A percentile compares a stretch with the other conserved stretches of the same genome.
Evolutionary conservation across 1,140 invertebrate species (phyloP).

Genomic region (Drosophila mayri): DNA sequence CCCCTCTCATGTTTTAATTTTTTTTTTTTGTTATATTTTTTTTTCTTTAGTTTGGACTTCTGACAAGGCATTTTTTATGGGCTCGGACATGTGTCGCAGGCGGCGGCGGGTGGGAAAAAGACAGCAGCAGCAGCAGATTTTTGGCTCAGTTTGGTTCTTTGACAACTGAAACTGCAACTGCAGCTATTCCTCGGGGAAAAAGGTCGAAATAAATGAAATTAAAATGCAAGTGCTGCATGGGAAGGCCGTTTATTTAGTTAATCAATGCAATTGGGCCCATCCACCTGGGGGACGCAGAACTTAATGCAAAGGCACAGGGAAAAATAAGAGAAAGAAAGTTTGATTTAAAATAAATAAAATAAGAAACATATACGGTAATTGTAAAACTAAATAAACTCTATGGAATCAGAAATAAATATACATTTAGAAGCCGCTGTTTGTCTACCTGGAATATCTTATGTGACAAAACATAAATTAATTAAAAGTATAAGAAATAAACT

Average conservation of each 20-base stretch:
- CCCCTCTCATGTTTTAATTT: conserved; percentile 11
- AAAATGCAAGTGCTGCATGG: conserved; percentile 45
- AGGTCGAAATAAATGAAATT: conserved; percentile 45
- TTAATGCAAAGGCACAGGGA: background rate
- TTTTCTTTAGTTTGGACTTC: conserved; percentile 16
- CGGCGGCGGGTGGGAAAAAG: conserved; percentile 40
- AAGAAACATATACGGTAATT: too few species aligned
- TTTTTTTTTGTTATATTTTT: conserved; percentile 1
- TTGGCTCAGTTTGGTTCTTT: conserved; percentile 52
- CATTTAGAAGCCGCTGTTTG: too few species aligned
- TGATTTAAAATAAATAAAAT: background rate
- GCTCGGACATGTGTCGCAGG: conserved; percentile 50
- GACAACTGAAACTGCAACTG: conserved; percentile 65
- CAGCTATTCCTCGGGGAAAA: conserved; percentile 55
- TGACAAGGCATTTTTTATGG: conserved; percentile 48
- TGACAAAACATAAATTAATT: too few species aligned
- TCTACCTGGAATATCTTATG: too few species aligned
- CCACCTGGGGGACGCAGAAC: conserved; percentile 49
- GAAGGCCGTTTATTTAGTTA: conserved; percentile 77
- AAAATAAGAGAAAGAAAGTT: background rate
- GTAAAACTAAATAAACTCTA: too few species aligned
- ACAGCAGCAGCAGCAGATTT: conserved; percentile 48
- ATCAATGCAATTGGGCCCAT: conserved; percentile 70
- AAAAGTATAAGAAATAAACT: too few species aligned
- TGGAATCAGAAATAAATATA: too few species aligned